These are phyloP conservation scores for Dascyllus trimaculatus DNA, from an alignment of 2,113 vertebrate species.

Conservation along the genomic window DNA sequence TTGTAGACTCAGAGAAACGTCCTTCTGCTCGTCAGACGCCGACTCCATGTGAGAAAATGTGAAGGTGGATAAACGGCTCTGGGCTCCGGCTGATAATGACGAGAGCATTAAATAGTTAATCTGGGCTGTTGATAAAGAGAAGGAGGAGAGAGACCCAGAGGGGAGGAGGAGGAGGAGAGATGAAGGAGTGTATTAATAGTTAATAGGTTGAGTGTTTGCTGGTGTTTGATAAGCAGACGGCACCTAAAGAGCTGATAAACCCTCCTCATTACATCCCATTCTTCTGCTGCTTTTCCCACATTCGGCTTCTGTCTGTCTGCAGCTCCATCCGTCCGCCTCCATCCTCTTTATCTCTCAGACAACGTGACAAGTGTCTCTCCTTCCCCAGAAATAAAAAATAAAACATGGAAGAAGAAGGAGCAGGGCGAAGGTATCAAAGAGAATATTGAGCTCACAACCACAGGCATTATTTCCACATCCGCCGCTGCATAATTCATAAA, in stretches of 20 bases:
- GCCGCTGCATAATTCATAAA: constrained; percentile 79
- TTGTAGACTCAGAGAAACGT: constrained; percentile 64
- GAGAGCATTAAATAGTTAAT: constrained; percentile 84
- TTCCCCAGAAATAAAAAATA: constrained; percentile 26
- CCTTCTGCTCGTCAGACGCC: constrained; percentile 61
- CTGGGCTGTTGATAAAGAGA: constrained; percentile 75
- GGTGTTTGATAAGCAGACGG: constrained; percentile 79
- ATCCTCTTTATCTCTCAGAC: constrained; percentile 47
- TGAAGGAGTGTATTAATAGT: constrained; percentile 78
- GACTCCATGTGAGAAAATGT: constrained; percentile 74
- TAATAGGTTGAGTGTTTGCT: constrained; percentile 79
- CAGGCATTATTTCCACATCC: constrained; percentile 77
- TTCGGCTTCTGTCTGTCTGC: constrained; percentile 66
- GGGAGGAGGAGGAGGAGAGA: constrained; percentile 51
- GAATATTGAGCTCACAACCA: constrained; percentile 76
- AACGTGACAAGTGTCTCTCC: constrained; percentile 69
- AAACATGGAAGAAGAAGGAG: not conserved
- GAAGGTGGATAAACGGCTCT: constrained; percentile 71
- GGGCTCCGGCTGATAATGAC: constrained; percentile 76
- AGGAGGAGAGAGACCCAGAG: constrained; percentile 62
- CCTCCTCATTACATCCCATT: constrained; percentile 77
- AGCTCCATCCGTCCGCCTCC: constrained; percentile 32
- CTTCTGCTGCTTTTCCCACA: constrained; percentile 78
- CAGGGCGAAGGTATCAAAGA: constrained; percentile 79
- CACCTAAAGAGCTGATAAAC: constrained; percentile 80